A percentile compares a stretch with the other conserved stretches of the same genome.
Conservation (phyloP, 2,888 invertebrate species). For the Apomyelois bistriatella region DNA sequence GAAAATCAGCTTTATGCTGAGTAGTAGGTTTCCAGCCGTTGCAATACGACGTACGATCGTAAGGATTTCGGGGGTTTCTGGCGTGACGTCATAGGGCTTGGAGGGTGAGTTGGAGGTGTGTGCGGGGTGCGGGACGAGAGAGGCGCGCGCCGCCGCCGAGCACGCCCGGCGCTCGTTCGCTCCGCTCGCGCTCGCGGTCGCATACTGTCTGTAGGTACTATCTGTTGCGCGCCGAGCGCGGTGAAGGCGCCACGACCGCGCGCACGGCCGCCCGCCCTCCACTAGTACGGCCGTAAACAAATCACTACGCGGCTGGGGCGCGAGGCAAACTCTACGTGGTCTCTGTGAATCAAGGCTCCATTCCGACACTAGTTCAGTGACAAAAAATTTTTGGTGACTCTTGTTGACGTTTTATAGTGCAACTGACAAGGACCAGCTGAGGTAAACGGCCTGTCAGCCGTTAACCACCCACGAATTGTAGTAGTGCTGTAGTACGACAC, state of each 20-base stretch:
- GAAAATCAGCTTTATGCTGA: slow-evolving; percentile 24
- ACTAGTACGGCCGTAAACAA: slow-evolving; percentile 54
- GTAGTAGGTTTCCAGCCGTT: slow-evolving; percentile 41
- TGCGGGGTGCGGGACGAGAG: slow-evolving; percentile 34
- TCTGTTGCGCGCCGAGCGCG: slow-evolving; percentile 72
- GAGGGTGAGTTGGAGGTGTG: slow-evolving; percentile 32
- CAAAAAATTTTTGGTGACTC: slow-evolving; percentile 38
- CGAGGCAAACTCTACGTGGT: slow-evolving; percentile 29
- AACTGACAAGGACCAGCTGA: slow-evolving; percentile 38
- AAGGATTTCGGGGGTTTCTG: slow-evolving; percentile 63
- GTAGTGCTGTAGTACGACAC: slow-evolving; percentile 54
- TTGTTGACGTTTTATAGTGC: slow-evolving; percentile 41
- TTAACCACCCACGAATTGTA: slow-evolving; percentile 56
- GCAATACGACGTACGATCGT: slow-evolving; percentile 50
- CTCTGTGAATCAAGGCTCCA: slow-evolving; percentile 26
- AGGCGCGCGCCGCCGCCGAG: slow-evolving; percentile 49
- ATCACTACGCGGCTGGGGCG: slow-evolving; percentile 42
- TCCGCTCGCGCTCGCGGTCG: slow-evolving; percentile 31
- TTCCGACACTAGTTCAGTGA: slow-evolving; percentile 25
- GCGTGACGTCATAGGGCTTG: slow-evolving; percentile 66
- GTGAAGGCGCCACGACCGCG: slow-evolving; percentile 49
- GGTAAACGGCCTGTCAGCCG: slow-evolving; percentile 55
- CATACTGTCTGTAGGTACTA: slow-evolving; percentile 51
- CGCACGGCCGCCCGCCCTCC: slow-evolving; percentile 45
- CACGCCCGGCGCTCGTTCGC: slow-evolving; percentile 33